Conservation (phyloP, 1,140 invertebrate genomes). For the Mesaphorura yosii region DNA sequence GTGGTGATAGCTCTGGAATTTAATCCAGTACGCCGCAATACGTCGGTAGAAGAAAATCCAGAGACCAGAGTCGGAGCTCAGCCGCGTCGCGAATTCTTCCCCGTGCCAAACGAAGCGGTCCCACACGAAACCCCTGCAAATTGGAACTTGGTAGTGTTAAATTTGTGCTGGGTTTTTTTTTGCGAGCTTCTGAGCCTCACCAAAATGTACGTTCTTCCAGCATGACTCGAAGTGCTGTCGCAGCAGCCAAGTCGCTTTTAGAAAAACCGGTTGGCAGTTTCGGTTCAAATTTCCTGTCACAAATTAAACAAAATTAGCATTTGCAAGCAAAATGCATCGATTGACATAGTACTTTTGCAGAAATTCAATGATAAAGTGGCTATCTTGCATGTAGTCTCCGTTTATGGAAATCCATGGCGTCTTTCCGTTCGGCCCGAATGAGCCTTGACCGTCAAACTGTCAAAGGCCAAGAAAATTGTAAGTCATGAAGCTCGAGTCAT, state of each 20-base stretch:
- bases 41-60: background rate
- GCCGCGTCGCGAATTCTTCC: background rate
- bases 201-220: constrained; percentile 2
- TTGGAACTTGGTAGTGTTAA: no score
- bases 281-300: background rate
- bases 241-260: background rate
- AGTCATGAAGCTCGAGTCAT: no score
- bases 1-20: constrained; percentile 2
- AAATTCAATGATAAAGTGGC: constrained; percentile 1
- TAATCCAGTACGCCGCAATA: background rate
- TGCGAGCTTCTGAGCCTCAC: no score
- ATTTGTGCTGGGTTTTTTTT: no score
- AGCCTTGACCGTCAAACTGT: constrained; percentile 27
- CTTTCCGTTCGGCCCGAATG: constrained; percentile 33
- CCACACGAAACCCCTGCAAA: constrained; percentile 6
- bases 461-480: no score
- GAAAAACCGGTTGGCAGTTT: background rate
- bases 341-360: background rate
- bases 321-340: background rate
- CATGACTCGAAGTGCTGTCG: background rate
- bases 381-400: background rate
- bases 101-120: constrained; percentile 3
- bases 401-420: constrained; percentile 37
- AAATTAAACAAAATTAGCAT: background rate
- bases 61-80: background rate